Evolutionary conservation across 2,888 invertebrate species (phyloP), one percentile per base, ranked within the genome.

Genomic region (Amblyjoppa proteus): DNA sequence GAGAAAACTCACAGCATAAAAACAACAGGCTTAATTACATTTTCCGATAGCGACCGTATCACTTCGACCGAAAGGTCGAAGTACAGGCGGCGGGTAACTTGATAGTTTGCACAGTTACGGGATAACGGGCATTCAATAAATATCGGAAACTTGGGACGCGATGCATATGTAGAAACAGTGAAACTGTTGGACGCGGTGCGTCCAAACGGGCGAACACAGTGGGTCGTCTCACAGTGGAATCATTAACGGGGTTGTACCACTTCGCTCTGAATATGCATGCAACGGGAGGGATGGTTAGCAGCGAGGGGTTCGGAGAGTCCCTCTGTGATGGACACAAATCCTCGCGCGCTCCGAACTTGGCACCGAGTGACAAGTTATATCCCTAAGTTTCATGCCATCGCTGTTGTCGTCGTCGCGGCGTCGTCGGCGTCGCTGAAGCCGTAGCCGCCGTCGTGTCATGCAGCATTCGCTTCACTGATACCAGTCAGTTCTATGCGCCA

Each of bases 301-400:
- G 25, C 56, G 20, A 13, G 25, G 58, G 28, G 58, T 13, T 31
- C 45, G 41, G 75, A 64, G 74, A 75, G 61, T 83, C 79, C 73
- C 83, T 58, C 71, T 74, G 83, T 80, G 84, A 84, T 70, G 84
- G 84, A 84, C 84, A 80, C 84, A 84, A 84, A 84, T 84, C 84
- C 84, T 84, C 80, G 84, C 68, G 80, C 84, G 80, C 80, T 80
- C 75, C 71, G 64, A 80, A 84, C 84, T 84, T 80, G 80, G 84
- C 84, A 84, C 76, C 80, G 84, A 76, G 84, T 84, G 84, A 80
- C 80, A 83, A 83, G 83, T 83, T 83, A 83, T 83, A 83, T 83
- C 83, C 83, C 83, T 64, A 79, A 83, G 83, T 83, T 83, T 75
- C 83, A 56, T 83, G 74, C 51, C 79, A 61, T 69, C 74, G 61